phyloP scores from a whole-genome alignment of 2,113 vertebrate species.

The Tragelaphus buxtoni region DNA sequence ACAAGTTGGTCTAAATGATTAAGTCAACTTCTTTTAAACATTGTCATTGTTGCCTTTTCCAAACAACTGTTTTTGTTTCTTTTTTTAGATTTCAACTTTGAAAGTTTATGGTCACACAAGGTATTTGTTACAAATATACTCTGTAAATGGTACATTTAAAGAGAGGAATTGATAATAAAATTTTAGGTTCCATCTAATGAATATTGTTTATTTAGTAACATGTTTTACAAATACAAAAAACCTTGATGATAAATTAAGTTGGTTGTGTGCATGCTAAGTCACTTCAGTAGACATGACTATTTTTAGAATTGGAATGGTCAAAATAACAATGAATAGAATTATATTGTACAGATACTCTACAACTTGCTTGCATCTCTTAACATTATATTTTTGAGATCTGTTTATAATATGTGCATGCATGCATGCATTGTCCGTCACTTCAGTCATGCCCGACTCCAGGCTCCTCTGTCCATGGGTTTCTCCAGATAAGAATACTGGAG shows the following conservation, averaged over 20 bases:
- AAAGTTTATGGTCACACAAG: not conserved
- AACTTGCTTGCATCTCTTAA: not conserved
- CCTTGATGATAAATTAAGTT: not conserved
- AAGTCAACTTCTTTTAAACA: constrained; percentile 60
- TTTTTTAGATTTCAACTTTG: not conserved
- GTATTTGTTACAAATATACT: not conserved
- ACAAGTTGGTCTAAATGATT: constrained; percentile 30
- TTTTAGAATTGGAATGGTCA: not conserved
- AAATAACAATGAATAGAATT: not conserved
- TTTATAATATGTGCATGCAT: not conserved
- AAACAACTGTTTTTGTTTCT: not conserved
- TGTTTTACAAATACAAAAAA: not conserved
- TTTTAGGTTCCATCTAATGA: not conserved
- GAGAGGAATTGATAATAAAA: not conserved
- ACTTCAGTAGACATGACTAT: not conserved
- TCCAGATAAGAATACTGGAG: no score
- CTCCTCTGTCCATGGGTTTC: no score
- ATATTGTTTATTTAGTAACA: not conserved
- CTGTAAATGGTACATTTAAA: not conserved
- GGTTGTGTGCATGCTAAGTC: no score
- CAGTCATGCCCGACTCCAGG: no score
- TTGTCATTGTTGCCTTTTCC: constrained; percentile 30
- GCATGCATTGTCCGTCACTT: no score
- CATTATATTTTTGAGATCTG: not conserved
- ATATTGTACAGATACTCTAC: not conserved